A percentile compares a stretch with the other conserved stretches of the same genome.
These are phyloP conservation scores for Pterobdella sp. DNA, from an alignment of 2,888 invertebrate species.

Conservation along the genomic window DNA sequence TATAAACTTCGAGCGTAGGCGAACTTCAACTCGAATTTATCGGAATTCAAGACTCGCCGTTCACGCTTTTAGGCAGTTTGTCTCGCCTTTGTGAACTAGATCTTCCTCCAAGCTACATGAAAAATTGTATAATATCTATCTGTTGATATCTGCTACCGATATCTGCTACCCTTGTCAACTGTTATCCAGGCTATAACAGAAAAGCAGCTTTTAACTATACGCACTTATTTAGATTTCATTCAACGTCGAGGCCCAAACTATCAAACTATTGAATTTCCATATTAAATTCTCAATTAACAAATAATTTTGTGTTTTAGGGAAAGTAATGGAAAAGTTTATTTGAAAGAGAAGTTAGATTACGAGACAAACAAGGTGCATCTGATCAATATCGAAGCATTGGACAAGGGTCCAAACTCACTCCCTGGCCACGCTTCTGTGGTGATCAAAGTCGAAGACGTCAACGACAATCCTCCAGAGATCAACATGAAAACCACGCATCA, in stretches of 20 bases:
- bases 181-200: no score
- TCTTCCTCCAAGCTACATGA: no score
- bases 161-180: no score
- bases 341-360: constrained; percentile 35
- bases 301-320: background rate
- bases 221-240: no score
- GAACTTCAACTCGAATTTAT: no score
- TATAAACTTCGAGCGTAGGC: no score
- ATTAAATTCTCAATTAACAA: background rate
- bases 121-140: no score
- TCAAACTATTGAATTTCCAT: background rate
- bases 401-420: constrained; percentile 39
- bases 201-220: no score
- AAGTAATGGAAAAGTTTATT: constrained; percentile 33
- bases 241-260: no score
- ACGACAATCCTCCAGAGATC: constrained; percentile 43
- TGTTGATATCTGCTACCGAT: background rate
- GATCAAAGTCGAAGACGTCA: constrained; percentile 41
- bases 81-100: no score
- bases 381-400: constrained; percentile 35
- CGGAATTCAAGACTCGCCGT: no score
- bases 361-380: constrained; percentile 32
- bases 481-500: constrained; percentile 39
- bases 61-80: no score
- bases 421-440: constrained; percentile 40